A percentile compares a stretch with the other conserved stretches of the same genome.
These are phyloP conservation scores for Volucella zonaria DNA, from an alignment of 2,888 invertebrate genomes.

Conservation along the genomic window DNA sequence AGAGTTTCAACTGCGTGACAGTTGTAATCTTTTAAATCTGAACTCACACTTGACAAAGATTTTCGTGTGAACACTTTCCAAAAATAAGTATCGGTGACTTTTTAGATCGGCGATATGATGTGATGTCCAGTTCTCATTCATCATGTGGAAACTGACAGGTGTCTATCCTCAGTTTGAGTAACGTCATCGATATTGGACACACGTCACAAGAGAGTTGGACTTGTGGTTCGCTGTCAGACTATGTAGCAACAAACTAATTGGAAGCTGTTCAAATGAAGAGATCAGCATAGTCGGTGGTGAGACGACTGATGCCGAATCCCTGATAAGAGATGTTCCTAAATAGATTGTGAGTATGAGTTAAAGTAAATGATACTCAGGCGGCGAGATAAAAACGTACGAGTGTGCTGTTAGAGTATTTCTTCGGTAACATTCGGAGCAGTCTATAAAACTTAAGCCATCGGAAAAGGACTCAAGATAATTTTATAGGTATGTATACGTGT, in stretches of 20 bases:
- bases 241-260: slow-evolving; percentile 64
- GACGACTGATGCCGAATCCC: slow-evolving; percentile 37
- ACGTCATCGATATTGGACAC: slow-evolving; percentile 62
- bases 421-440: neutral
- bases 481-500: too few relatives aligned
- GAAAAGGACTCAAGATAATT: too few relatives aligned
- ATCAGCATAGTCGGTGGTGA: slow-evolving; percentile 32
- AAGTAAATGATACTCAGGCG: slow-evolving; percentile 45
- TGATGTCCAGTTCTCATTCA: slow-evolving; percentile 54
- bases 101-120: slow-evolving; percentile 35
- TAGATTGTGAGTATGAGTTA: slow-evolving; percentile 44
- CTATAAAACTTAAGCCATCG: too few relatives aligned
- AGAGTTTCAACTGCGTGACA: neutral
- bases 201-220: slow-evolving; percentile 56
- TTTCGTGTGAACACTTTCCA: slow-evolving; percentile 42
- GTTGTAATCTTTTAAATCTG: neutral
- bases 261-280: slow-evolving; percentile 67
- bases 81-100: slow-evolving; percentile 39
- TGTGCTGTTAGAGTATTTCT: neutral
- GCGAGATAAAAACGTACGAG: neutral
- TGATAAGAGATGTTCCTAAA: slow-evolving; percentile 48
- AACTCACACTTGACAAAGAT: neutral
- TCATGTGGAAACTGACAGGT: slow-evolving; percentile 72
- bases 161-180: slow-evolving; percentile 65
- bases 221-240: slow-evolving; percentile 59